These are phyloP conservation scores for Eilema sororculum DNA, from an alignment of 2,888 invertebrate species.

Conservation along the genomic window DNA sequence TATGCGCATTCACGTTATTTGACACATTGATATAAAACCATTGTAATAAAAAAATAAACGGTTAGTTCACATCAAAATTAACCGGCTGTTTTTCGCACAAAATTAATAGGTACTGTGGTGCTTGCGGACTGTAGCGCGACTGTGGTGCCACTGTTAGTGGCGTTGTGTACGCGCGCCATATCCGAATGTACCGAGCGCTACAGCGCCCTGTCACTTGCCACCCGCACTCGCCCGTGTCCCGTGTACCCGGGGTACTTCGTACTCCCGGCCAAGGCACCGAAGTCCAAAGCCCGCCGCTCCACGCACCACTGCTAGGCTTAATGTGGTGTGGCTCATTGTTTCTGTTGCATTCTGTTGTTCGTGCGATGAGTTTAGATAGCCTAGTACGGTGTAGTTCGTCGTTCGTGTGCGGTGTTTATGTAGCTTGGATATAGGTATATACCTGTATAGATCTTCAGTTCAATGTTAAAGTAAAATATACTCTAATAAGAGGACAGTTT, in stretches of 20 bases:
- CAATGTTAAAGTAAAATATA: background rate
- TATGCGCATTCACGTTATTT: slow-evolving; percentile 43
- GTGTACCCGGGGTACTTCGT: slow-evolving; percentile 17
- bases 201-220: slow-evolving; percentile 49
- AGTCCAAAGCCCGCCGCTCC: slow-evolving; percentile 75
- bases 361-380: slow-evolving; percentile 22
- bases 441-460: background rate
- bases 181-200: slow-evolving; percentile 44
- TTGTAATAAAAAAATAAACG: slow-evolving; percentile 38
- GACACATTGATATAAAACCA: slow-evolving; percentile 40
- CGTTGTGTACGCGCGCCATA: slow-evolving; percentile 64
- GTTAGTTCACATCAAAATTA: slow-evolving; percentile 37
- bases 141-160: slow-evolving; percentile 56
- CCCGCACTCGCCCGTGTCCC: slow-evolving; percentile 46
- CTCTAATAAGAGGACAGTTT: no score
- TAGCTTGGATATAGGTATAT: background rate
- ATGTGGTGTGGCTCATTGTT: slow-evolving; percentile 75
- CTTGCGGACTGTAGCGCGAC: slow-evolving; percentile 54
- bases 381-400: slow-evolving; percentile 19
- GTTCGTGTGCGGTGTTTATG: background rate
- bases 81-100: slow-evolving; percentile 48
- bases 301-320: slow-evolving; percentile 81
- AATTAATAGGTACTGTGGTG: slow-evolving; percentile 58
- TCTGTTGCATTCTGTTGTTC: slow-evolving; percentile 54
- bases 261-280: slow-evolving; percentile 58